Percentiles rank a stretch among this genome's conserved stretches.
Conservation (phyloP, 2,888 invertebrate species). For the Chirona hameri region DNA sequence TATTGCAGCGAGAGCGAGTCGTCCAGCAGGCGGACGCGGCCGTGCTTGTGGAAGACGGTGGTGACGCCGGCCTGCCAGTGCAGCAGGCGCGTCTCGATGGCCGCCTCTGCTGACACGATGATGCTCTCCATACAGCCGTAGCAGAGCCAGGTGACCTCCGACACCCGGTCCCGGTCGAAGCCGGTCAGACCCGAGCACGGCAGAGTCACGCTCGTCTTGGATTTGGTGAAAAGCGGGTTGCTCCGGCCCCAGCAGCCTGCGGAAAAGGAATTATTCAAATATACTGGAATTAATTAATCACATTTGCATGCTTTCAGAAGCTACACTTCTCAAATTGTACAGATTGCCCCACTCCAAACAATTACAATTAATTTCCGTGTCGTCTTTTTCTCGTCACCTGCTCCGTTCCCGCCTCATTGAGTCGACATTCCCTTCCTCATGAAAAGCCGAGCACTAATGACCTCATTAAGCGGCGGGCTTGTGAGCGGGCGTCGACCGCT, state of each 20-base stretch:
- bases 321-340: too few relatives aligned
- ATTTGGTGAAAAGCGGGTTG: neutral
- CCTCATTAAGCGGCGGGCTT: too few relatives aligned
- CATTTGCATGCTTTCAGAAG: too few relatives aligned
- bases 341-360: too few relatives aligned
- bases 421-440: too few relatives aligned
- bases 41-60: conserved; percentile 5
- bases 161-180: neutral
- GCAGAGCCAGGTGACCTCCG: neutral
- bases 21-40: conserved; percentile 1
- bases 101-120: neutral
- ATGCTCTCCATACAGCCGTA: neutral
- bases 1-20: neutral
- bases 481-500: too few relatives aligned
- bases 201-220: neutral
- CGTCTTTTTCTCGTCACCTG: too few relatives aligned
- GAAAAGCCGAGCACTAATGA: too few relatives aligned
- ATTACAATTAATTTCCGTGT: too few relatives aligned
- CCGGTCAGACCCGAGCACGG: neutral
- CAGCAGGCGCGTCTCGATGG: neutral
- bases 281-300: too few relatives aligned
- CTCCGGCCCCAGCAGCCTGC: neutral
- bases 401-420: too few relatives aligned
- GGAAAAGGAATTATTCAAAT: neutral
- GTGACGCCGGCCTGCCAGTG: neutral